Evolutionary conservation across 2,888 invertebrate species (phyloP).

Genomic region (Drosophila putrida): DNA sequence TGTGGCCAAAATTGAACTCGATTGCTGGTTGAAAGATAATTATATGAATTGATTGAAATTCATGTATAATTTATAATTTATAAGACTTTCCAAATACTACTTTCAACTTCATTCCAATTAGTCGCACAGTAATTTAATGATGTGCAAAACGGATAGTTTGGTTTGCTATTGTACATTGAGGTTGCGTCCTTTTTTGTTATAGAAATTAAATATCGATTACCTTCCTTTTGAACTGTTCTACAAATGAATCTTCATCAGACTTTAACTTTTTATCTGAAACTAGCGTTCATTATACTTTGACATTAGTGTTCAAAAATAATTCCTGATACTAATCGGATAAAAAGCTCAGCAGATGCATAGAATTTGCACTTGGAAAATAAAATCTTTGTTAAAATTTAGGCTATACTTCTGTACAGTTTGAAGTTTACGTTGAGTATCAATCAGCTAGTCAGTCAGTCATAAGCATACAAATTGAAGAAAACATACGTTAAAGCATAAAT

Average conservation of each 20-base stretch:
- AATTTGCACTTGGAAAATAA: neutral
- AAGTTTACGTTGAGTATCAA: neutral
- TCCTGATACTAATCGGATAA: too few relatives aligned
- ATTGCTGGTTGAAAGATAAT: neutral
- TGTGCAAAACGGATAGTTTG: too few relatives aligned
- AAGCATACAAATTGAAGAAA: neutral
- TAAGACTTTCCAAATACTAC: too few relatives aligned
- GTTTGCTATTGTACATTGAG: too few relatives aligned
- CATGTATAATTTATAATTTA: too few relatives aligned
- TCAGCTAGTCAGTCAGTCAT: neutral
- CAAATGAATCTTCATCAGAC: neutral
- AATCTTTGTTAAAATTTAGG: neutral
- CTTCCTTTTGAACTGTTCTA: neutral
- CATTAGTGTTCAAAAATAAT: neutral
- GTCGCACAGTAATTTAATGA: too few relatives aligned
- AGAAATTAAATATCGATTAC: neutral
- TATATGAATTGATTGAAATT: neutral
- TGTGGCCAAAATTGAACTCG: neutral
- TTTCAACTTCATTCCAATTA: too few relatives aligned
- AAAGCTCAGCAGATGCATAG: neutral
- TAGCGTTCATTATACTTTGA: too few relatives aligned
- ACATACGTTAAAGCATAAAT: conserved; percentile 19
- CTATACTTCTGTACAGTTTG: neutral
- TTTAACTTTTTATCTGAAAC: neutral
- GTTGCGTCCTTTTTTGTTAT: too few relatives aligned